These are phyloP conservation scores for Hephaestus fuliginosus DNA, from an alignment of 2,797 vertebrate species.

Conservation along the genomic window DNA sequence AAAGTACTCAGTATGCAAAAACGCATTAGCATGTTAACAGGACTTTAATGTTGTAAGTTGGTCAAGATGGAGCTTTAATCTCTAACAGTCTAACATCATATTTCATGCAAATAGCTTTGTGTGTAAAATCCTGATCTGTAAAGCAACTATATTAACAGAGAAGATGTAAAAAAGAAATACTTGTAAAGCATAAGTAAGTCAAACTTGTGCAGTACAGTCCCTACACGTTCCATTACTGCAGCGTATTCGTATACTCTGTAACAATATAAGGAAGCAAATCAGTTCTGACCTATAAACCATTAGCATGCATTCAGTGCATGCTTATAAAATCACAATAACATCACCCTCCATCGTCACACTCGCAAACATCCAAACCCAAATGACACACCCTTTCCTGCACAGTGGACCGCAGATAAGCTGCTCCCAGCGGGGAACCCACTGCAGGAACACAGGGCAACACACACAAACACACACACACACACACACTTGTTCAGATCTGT, in stretches of 20 bases:
- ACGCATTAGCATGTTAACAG: neutral
- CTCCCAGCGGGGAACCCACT: slow-evolving; percentile 63
- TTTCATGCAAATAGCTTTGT: neutral
- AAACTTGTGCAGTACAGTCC: neutral
- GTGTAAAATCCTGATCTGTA: neutral
- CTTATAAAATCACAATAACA: slow-evolving; percentile 68
- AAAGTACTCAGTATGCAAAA: neutral
- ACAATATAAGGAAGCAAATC: slow-evolving; percentile 56
- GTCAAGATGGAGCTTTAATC: neutral
- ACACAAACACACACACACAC: slow-evolving; percentile 35
- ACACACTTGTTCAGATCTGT: slow-evolving; percentile 38
- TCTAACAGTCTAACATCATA: neutral
- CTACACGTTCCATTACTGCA: slow-evolving; percentile 1
- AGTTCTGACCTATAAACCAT: slow-evolving; percentile 30
- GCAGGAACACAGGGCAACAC: slow-evolving; percentile 37
- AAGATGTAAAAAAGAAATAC: neutral
- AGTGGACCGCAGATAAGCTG: slow-evolving; percentile 79
- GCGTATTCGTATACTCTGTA: slow-evolving; percentile 14
- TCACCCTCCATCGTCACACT: slow-evolving; percentile 61
- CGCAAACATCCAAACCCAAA: slow-evolving; percentile 72
- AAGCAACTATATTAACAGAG: too few relatives aligned
- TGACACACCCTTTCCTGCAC: slow-evolving; percentile 85
- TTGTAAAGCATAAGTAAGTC: too few relatives aligned
- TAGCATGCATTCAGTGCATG: slow-evolving; percentile 28
- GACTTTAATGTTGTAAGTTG: neutral